Evolutionary conservation across 1,140 invertebrate genomes (phyloP), one percentile per base, ranked within the genome.

Genomic region (Andrena cerasifolii): DNA sequence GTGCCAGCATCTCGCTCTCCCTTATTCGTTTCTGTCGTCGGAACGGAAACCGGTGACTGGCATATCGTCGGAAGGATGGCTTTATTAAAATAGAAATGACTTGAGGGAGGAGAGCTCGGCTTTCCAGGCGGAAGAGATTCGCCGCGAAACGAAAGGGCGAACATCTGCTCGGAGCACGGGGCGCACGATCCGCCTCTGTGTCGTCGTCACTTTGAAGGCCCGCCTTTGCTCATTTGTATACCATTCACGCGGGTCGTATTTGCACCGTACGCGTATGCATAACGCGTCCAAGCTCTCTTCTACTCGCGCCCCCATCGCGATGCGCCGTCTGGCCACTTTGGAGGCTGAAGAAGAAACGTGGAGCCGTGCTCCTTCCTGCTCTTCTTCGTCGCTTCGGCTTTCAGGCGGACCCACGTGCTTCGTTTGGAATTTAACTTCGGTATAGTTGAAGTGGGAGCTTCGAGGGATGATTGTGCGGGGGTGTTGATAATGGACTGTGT

Each of bases 161-260:
- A 67, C 63, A 80, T 82, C 71, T 80, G 70, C 70, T 10, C 10
- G 36, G 36, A 40, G 4, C 10, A 40, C 47, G 14, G 12, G 47
- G 47, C 47, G 14, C 16, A 16, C 54, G 33, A 8, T 56, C 21
- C 49, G 21, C 21, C 21, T 47, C 28, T 40, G 4, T 63, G 21
- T 51, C 40, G 49, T 14, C 47, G 49, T 49, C 36, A 24, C 77
- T 79, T 79, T 51, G 68, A 67, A 62, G 28, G 21, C 31, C 47
- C 45, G 24, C 56, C 40, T 81, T 72, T 78, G 72, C 75, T 82
- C 80, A 62, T 82, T 82, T 80, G 68, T 74, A 79, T 54, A 54
- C 54, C 54, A 70, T 70, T 77, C 74, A 59, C 31, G 36, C 66
- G 31, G 8, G n/a, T 40, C 51, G 56, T 43, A 28, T 51, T 49